Evolutionary conservation across 2,888 invertebrate genomes (phyloP), one percentile per base, ranked within the genome.

Genomic region (Sesia apiformis): DNA sequence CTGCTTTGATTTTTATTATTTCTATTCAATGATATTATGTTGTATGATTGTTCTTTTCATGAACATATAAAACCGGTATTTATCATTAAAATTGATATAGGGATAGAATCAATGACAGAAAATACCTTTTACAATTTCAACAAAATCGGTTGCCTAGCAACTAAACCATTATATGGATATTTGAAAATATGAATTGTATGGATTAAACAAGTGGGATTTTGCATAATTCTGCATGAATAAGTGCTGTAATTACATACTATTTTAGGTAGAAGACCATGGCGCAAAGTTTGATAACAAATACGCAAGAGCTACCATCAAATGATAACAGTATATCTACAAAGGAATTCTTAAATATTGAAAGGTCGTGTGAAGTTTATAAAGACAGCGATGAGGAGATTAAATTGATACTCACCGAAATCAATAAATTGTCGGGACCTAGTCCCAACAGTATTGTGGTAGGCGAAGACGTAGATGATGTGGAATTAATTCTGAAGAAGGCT

Each of bases 321-420:
- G 84, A 86, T 56, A 85, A 84, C 59, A 86, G 87, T 62, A 65
- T 78, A 43, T 80, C 82, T 39, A 86, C 83, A 3, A 85, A 82
- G 67, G 88, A 88, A 66, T 88, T 87, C 69, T 66, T 89, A 52
- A 67, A 74, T 42, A 77, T 81, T 58, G 89, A 89, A 66, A 86
- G 84, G 63, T 74, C 73, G 56, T 88, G 89, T 60, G 86, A 84
- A 61, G 69, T 71, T 3, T 83, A 73, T 56, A 88, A 81, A 61
- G 88, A 81, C 55, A 87, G 84, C 51, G 91, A 92, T 63, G 89
- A 91, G 53, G 93, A 93, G 77, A 91, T 93, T 5, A 93, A 92
- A 62, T 91, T 91, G 76, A 93, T 94, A 72, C 92, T 94, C 63
- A 92, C 90, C 66, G 93, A 94, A 80, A 93, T 94, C 3, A 92